A percentile compares a stretch with the other conserved stretches of the same genome.
phyloP scores from a whole-genome alignment of 2,888 invertebrate species.

The Drosophila meridiana region DNA sequence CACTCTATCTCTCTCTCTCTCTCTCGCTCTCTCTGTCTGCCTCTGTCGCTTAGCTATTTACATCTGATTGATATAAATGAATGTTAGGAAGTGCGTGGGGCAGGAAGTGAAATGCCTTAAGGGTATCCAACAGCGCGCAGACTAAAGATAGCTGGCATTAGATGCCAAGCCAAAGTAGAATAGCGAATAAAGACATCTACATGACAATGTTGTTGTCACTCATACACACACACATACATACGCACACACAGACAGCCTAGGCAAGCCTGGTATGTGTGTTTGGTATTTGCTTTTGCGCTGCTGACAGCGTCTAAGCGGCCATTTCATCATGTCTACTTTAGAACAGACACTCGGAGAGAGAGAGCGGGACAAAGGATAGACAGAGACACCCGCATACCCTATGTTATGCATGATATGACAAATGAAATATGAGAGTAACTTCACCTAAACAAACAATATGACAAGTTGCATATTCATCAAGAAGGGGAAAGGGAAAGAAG shows the following conservation, averaged over 20 bases:
- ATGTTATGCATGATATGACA: slow-evolving; percentile 54
- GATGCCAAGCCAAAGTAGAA: slow-evolving; percentile 34
- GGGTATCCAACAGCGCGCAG: slow-evolving; percentile 14
- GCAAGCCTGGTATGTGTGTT: slow-evolving; percentile 17
- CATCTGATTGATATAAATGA: slow-evolving; percentile 61
- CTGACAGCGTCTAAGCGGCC: slow-evolving; percentile 76
- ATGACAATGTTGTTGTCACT: slow-evolving; percentile 65
- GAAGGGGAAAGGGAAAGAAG: no score
- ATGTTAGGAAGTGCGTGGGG: neutral
- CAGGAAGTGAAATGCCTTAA: slow-evolving; percentile 1
- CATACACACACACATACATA: slow-evolving; percentile 15
- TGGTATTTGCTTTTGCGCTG: slow-evolving; percentile 56
- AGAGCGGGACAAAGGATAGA: neutral
- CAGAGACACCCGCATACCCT: slow-evolving; percentile 14
- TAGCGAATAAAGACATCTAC: slow-evolving; percentile 59
- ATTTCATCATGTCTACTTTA: slow-evolving; percentile 78
- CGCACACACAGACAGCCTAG: slow-evolving; percentile 3
- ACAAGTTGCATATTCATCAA: slow-evolving; percentile 14
- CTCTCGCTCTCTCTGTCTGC: neutral
- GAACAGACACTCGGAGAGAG: slow-evolving; percentile 27
- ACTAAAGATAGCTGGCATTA: slow-evolving; percentile 17
- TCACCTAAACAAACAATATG: slow-evolving; percentile 34
- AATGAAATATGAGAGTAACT: slow-evolving; percentile 60
- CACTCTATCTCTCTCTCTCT: neutral
- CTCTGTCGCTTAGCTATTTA: slow-evolving; percentile 46